These are phyloP conservation scores for Peribatodes rhomboidaria DNA, from an alignment of 2,888 invertebrate genomes.

Conservation along the genomic window DNA sequence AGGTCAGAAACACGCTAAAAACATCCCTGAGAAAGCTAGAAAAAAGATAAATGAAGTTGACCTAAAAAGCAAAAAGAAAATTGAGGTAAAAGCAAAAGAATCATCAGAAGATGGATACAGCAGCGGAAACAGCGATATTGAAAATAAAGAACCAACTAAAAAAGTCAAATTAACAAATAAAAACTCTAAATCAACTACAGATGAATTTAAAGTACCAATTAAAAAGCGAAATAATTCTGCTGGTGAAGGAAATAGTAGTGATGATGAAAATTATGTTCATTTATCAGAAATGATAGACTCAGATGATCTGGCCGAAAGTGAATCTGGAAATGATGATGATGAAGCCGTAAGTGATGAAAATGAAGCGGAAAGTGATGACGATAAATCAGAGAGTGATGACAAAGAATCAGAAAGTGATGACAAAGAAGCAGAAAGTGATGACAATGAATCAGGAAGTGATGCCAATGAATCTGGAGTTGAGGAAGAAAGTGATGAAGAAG, in stretches of 20 bases:
- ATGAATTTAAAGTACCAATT: conserved; percentile 72
- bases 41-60: conserved; percentile 37
- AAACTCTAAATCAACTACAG: conserved; percentile 45
- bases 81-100: conserved; percentile 58
- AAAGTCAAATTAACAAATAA: conserved; percentile 3
- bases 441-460: conserved; percentile 38
- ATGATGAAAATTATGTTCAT: conserved; percentile 74
- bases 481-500: conserved; percentile 43
- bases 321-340: conserved; percentile 42
- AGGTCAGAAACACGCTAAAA: conserved; percentile 48
- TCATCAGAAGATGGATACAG: conserved; percentile 78
- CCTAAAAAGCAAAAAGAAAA: conserved; percentile 50
- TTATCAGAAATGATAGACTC: conserved; percentile 76
- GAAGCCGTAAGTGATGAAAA: conserved; percentile 42
- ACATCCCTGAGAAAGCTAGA: conserved; percentile 43
- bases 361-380: conserved; percentile 38
- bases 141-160: conserved; percentile 12
- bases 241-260: conserved; percentile 73
- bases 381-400: conserved; percentile 43
- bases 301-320: conserved; percentile 68
- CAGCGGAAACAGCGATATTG: conserved; percentile 57
- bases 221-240: conserved; percentile 63
- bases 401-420: conserved; percentile 49
- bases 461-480: conserved; percentile 41
- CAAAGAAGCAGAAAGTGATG: conserved; percentile 36